Conservation (phyloP, 2,797 vertebrate species). For the Rhinichthys osculus region DNA sequence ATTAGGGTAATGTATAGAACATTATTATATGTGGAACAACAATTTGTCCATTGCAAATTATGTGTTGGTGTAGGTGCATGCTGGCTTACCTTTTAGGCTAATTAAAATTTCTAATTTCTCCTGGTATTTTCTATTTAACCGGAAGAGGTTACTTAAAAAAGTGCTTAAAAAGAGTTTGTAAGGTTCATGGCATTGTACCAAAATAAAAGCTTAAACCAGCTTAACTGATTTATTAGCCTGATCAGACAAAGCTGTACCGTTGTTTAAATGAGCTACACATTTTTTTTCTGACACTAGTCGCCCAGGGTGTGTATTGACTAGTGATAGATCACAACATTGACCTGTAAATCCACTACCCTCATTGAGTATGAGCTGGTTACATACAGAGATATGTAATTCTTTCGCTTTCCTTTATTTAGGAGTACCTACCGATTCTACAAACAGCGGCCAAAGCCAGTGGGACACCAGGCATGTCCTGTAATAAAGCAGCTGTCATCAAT, state of each 20-base stretch:
- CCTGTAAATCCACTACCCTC: neutral
- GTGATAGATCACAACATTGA: neutral
- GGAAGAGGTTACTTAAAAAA: neutral
- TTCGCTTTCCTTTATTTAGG: constrained; percentile 60
- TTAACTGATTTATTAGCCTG: neutral
- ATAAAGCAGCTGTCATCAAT: constrained; percentile 75
- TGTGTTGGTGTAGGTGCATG: neutral
- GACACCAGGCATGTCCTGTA: constrained; percentile 72
- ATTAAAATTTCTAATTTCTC: too few species aligned
- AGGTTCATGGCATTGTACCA: constrained; percentile 35
- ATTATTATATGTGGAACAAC: neutral
- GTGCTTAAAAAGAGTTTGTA: neutral
- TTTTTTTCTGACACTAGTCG: neutral
- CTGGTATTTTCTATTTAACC: too few species aligned
- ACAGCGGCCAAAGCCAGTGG: constrained; percentile 68
- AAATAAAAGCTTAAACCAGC: neutral
- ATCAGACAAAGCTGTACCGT: neutral
- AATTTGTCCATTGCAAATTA: neutral
- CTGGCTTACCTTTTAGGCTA: too few species aligned
- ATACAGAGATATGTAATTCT: neutral
- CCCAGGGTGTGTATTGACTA: neutral
- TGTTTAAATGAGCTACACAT: neutral
- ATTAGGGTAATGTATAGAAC: constrained; percentile 57
- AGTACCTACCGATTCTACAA: constrained; percentile 74
- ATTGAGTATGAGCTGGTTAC: neutral